phyloP scores from a whole-genome alignment of 2,113 vertebrate species.

The Bucco capensis region DNA sequence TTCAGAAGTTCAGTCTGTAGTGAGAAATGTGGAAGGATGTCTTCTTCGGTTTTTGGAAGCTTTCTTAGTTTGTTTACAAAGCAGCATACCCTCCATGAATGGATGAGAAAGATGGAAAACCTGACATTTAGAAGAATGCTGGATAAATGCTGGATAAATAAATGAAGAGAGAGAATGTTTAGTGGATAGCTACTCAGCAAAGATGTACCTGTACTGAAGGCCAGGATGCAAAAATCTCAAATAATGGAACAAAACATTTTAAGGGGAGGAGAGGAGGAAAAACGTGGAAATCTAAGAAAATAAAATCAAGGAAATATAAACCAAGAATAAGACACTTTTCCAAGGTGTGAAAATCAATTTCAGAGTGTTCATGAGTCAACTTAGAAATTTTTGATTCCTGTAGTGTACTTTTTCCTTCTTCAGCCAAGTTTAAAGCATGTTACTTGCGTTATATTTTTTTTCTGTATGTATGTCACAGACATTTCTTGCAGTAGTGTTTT shows the following conservation, averaged over 20 bases:
- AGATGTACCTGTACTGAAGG: neutral
- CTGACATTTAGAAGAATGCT: neutral
- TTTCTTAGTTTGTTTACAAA: neutral
- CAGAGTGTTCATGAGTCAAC: neutral
- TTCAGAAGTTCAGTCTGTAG: neutral
- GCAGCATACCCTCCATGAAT: neutral
- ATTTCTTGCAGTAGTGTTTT: neutral
- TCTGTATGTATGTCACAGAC: neutral
- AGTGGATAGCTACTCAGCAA: neutral
- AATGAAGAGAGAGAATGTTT: neutral
- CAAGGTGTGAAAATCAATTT: neutral
- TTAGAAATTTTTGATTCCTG: neutral
- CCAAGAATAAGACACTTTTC: neutral
- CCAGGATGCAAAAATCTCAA: neutral
- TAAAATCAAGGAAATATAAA: neutral
- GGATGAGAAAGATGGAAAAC: neutral
- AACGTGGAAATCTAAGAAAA: neutral
- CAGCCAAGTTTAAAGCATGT: neutral
- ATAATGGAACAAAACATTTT: neutral
- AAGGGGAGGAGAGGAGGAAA: neutral
- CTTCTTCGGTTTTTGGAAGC: neutral
- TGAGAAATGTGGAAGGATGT: neutral
- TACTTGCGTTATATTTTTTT: neutral
- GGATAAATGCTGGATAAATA: neutral
- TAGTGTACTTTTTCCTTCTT: neutral